Conservation (phyloP, 2,888 invertebrate species). For the Xylota sylvarum region DNA sequence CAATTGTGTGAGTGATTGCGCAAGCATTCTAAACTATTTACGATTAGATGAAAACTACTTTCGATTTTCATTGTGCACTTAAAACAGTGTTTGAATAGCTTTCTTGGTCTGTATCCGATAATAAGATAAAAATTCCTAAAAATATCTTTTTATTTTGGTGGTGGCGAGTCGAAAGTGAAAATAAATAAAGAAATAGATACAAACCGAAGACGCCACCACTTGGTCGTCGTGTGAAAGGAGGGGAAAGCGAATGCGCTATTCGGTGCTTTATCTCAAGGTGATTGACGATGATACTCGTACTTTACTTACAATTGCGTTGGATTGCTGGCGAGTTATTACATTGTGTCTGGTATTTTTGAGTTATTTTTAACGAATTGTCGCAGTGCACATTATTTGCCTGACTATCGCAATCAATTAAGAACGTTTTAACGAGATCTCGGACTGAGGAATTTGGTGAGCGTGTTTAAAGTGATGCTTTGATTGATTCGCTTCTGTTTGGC, state of each 20-base stretch:
- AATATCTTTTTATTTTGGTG: slow-evolving; percentile 29
- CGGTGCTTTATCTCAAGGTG: slow-evolving; percentile 55
- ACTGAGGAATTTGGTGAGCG: too few relatives aligned
- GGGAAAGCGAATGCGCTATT: slow-evolving; percentile 49
- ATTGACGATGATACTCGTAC: slow-evolving; percentile 50
- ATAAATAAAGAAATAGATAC: slow-evolving; percentile 33
- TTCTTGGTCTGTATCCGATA: slow-evolving; percentile 14
- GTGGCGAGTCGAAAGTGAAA: slow-evolving; percentile 44
- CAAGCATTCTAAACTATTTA: slow-evolving; percentile 50
- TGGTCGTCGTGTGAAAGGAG: neutral
- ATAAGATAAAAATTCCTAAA: slow-evolving; percentile 39
- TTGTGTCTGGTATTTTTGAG: neutral
- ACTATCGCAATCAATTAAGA: slow-evolving; percentile 5
- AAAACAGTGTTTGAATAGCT: slow-evolving; percentile 62
- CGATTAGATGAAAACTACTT: slow-evolving; percentile 59
- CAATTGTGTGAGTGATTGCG: slow-evolving; percentile 53
- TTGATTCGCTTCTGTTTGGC: too few relatives aligned
- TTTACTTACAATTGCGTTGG: neutral
- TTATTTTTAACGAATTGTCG: slow-evolving; percentile 13
- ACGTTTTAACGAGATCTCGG: too few relatives aligned
- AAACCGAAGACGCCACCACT: slow-evolving; percentile 37
- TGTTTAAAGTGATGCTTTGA: too few relatives aligned
- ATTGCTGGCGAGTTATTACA: neutral
- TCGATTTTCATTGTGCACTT: slow-evolving; percentile 75
- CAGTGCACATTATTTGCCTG: neutral